phyloP scores from a whole-genome alignment of 1,140 invertebrate genomes.

The Phthorimaea operculella region DNA sequence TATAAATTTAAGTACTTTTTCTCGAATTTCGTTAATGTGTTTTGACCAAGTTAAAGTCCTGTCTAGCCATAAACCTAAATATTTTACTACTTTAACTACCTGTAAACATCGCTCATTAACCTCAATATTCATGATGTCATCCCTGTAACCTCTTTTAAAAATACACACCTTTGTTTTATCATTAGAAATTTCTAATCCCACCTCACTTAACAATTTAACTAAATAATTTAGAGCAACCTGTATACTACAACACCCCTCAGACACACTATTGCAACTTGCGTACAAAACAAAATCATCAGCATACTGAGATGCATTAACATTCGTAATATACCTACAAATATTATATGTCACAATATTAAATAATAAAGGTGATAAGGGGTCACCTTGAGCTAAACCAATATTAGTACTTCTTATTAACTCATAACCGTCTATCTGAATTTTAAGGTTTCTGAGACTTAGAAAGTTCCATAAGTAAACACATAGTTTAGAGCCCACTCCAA shows the following conservation, averaged over 20 bases:
- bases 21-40: conserved; percentile 3
- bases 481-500: background rate
- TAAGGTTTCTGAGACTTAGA: background rate
- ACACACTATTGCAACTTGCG: background rate
- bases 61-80: conserved; percentile 8
- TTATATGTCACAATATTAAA: background rate
- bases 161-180: no score
- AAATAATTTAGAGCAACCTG: no score
- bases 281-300: conserved; percentile 9
- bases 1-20: conserved; percentile 5
- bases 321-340: background rate
- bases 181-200: no score
- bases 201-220: no score
- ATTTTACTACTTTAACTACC: conserved; percentile 5
- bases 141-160: no score
- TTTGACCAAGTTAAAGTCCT: background rate
- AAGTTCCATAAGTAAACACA: conserved; percentile 8
- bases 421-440: background rate
- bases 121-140: no score
- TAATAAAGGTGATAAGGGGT: conserved; percentile 5
- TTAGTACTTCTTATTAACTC: background rate
- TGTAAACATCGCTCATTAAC: no score
- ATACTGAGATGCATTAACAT: conserved; percentile 9
- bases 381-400: conserved; percentile 1
- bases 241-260: no score